Percentiles rank a stretch among this genome's conserved stretches.
These are phyloP conservation scores for Cotesia typhae DNA, from an alignment of 1,140 invertebrate genomes.

Conservation along the genomic window DNA sequence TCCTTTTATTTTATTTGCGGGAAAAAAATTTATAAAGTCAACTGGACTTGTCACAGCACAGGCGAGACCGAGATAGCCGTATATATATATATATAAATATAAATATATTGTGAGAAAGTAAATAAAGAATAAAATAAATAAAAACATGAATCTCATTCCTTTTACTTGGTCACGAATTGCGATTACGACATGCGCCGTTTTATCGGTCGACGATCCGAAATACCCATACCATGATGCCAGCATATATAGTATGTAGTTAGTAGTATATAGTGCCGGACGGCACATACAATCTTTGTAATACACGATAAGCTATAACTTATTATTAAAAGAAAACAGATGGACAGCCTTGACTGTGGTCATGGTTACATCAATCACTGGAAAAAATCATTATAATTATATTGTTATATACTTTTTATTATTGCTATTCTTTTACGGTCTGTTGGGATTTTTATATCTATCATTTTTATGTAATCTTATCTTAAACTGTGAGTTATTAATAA, in stretches of 20 bases:
- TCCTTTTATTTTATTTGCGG: constrained; percentile 15
- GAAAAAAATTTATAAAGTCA: not conserved
- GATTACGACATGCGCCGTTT: constrained; percentile 48
- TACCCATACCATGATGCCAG: too few species aligned
- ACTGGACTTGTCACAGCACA: too few species aligned
- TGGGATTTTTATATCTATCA: not conserved
- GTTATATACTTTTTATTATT: not conserved
- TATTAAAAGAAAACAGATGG: constrained; percentile 22
- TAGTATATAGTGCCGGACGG: constrained; percentile 21
- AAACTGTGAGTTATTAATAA: not conserved
- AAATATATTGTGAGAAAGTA: constrained; percentile 17
- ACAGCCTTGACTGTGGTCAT: constrained; percentile 32
- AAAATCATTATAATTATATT: not conserved
- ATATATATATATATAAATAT: too few species aligned
- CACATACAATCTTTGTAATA: constrained; percentile 27
- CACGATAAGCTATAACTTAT: constrained; percentile 26
- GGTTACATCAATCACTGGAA: constrained; percentile 13
- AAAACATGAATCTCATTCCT: constrained; percentile 36
- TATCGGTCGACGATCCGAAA: constrained; percentile 50
- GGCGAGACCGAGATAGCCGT: not conserved
- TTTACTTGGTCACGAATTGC: constrained; percentile 53
- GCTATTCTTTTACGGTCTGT: not conserved
- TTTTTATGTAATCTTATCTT: constrained; percentile 1
- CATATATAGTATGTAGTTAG: too few species aligned
- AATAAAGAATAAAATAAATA: constrained; percentile 16